phyloP scores from a whole-genome alignment of 2,797 vertebrate genomes.

The Amblyopsis hoosieri region DNA sequence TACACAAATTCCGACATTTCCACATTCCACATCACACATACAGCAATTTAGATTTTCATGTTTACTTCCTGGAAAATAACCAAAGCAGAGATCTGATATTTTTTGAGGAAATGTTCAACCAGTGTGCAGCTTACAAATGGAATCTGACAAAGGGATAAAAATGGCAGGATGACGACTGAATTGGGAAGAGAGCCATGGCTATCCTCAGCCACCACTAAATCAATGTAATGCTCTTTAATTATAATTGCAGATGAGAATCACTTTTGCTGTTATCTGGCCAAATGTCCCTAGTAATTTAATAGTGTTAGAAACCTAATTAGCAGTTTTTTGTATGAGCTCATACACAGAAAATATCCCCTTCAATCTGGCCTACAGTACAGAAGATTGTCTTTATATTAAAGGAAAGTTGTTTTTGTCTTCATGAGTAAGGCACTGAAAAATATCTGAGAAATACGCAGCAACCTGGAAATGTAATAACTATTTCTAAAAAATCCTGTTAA shows the following conservation, averaged over 20 bases:
- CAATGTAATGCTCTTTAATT: constrained; percentile 10
- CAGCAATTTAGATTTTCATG: no score
- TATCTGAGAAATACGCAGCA: no score
- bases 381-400: no score
- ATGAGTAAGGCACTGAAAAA: no score
- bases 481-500: no score
- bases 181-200: not conserved
- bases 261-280: constrained; percentile 29
- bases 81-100: constrained; percentile 6
- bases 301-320: constrained; percentile 15
- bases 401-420: no score
- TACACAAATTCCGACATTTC: constrained; percentile 20
- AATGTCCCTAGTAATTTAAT: constrained; percentile 21
- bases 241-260: constrained; percentile 19
- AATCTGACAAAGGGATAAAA: constrained; percentile 2
- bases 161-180: constrained; percentile 20
- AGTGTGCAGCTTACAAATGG: constrained; percentile 14
- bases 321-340: not conserved
- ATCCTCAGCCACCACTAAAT: constrained; percentile 12
- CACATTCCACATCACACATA: no score
- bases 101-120: not conserved
- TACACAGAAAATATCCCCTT: not conserved
- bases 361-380: no score
- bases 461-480: no score
- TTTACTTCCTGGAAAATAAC: constrained; percentile 5